Evolutionary conservation across 2,797 vertebrate genomes (phyloP), one percentile per base, ranked within the genome.

Genomic region (Periparus ater): DNA sequence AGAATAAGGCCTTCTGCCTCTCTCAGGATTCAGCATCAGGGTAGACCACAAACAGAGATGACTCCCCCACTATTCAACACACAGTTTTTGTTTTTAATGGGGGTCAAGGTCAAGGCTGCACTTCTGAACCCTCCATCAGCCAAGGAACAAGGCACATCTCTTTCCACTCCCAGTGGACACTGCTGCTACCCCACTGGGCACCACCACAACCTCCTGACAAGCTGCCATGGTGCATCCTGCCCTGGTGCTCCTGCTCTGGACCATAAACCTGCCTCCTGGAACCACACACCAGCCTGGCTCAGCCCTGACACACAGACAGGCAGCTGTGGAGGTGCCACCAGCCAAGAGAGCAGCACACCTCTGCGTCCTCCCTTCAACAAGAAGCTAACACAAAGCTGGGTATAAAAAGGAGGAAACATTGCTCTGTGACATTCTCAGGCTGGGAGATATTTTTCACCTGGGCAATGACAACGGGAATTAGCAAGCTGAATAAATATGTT

Each of bases 151-250:
- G 27, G 17, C 29, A 51, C 65, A 48, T 40, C 62, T 51, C 57
- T 80, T 51, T 53, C 30, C 38, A 25, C 13, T 53, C 13, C 50
- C 22, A 36, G 29, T 0, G 19, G 34, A 60, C 30, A 3, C 8
- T 72, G n/a, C 76, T 12, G 2, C 29, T 16, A 61, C 54, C 40
- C 16, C 47, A 22, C 29, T 47, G 53, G 42, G 70, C n/a, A 51
- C 4, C 34, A n/a, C 32, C 12, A 22, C 0, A 0, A 48, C 29
- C 68, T 26, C 48, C 83, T 11, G 20, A 16, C 1, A 29, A 72
- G 78, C 61, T 68, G 63, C 67, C 13, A 4, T 1, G 15, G 27
- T 1, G 1, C 58, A 65, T 17, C 18, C 40, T 47, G 50, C n/a
- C n/a, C 45, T 18, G 11, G 15, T 1, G 6, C 29, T 53, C 45